Evolutionary conservation across 1,140 invertebrate species (phyloP).

Genomic region (Cherax quadricarinatus): DNA sequence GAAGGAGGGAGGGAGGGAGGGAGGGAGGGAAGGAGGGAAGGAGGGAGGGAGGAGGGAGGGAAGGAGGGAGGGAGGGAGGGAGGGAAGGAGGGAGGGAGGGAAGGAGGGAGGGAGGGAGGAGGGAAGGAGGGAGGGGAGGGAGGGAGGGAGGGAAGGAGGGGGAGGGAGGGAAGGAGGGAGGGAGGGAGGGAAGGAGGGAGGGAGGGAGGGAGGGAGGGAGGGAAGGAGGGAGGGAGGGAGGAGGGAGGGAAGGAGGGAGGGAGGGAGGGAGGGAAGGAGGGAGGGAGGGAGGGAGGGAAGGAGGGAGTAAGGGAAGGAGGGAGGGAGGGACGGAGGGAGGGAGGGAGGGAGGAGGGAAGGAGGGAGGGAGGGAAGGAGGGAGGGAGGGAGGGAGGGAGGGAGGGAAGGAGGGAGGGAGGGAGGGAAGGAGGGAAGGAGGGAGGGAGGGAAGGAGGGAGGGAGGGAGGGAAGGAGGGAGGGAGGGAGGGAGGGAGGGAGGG

Average conservation of each 20-base stretch:
- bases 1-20: too few relatives aligned
- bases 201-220: not conserved
- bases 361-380: too few relatives aligned
- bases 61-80: not conserved
- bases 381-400: too few relatives aligned
- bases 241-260: too few relatives aligned
- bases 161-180: not conserved
- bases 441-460: not conserved
- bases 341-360: too few relatives aligned
- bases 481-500: not conserved
- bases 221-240: not conserved
- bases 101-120: not conserved
- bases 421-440: not conserved
- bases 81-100: not conserved
- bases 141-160: too few relatives aligned
- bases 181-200: not conserved
- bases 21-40: too few relatives aligned
- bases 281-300: not conserved
- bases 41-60: too few relatives aligned
- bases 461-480: too few relatives aligned
- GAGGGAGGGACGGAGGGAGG: not conserved
- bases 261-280: too few relatives aligned
- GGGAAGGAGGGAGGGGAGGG: not conserved
- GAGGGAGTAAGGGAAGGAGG: not conserved
- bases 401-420: too few relatives aligned